These are phyloP conservation scores for Aquatica leii DNA, from an alignment of 2,888 invertebrate genomes.

Conservation along the genomic window DNA sequence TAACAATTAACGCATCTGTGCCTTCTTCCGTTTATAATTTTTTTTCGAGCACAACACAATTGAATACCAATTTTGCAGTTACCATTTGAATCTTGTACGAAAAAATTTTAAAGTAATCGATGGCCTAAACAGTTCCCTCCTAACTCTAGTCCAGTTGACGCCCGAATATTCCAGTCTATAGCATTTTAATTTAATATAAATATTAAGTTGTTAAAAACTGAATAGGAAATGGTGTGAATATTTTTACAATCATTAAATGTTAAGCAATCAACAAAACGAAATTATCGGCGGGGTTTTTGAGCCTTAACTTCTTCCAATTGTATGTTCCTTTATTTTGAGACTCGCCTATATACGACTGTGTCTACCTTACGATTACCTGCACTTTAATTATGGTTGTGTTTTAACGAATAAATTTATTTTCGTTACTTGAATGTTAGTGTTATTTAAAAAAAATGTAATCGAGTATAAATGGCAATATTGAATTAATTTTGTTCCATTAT, in stretches of 20 bases:
- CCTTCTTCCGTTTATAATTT: slow-evolving; percentile 35
- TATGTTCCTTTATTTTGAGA: slow-evolving; percentile 49
- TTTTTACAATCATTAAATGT: slow-evolving; percentile 41
- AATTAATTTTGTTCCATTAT: slow-evolving; percentile 42
- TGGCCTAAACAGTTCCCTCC: slow-evolving; percentile 63
- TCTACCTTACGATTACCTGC: slow-evolving; percentile 47
- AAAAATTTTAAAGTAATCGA: slow-evolving; percentile 44
- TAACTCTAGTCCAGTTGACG: slow-evolving; percentile 60
- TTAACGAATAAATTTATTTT: slow-evolving; percentile 47
- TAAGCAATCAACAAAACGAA: slow-evolving; percentile 36
- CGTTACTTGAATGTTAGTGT: slow-evolving; percentile 40
- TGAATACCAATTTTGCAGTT: slow-evolving; percentile 10
- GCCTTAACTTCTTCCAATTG: slow-evolving; percentile 48
- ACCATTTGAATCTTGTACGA: slow-evolving; percentile 14
- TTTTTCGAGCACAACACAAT: slow-evolving; percentile 13
- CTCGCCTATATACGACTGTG: slow-evolving; percentile 45
- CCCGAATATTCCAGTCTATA: slow-evolving; percentile 51
- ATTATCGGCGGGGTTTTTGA: slow-evolving; percentile 32
- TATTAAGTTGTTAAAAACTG: slow-evolving; percentile 32
- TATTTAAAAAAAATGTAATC: slow-evolving; percentile 37
- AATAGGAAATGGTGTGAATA: slow-evolving; percentile 35
- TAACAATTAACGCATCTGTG: slow-evolving; percentile 37
- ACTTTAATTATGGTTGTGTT: slow-evolving; percentile 53
- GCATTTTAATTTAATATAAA: slow-evolving; percentile 43
- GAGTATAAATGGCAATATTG: slow-evolving; percentile 52